Evolutionary conservation across 2,888 invertebrate species (phyloP).

Genomic region (Lasioglossum malachurum): DNA sequence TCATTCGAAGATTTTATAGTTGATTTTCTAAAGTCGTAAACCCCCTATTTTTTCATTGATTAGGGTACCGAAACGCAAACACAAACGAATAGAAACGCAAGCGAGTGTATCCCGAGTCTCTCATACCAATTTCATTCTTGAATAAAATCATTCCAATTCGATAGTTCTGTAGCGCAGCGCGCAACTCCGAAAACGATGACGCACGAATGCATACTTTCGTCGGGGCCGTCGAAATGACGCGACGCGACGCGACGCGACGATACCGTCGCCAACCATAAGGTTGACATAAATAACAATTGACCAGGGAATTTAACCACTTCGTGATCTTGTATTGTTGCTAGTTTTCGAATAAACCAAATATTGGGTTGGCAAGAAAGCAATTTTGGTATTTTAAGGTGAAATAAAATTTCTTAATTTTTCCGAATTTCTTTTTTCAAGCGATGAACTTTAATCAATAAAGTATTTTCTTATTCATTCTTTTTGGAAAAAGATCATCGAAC

Average conservation of each 20-base stretch:
- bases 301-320: not conserved
- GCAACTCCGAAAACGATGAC: conserved; percentile 58
- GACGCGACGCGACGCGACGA: conserved; percentile 3
- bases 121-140: conserved; percentile 8
- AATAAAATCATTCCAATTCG: conserved; percentile 25
- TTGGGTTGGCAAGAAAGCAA: not conserved
- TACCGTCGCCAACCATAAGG: conserved; percentile 26
- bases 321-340: not conserved
- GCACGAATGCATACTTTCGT: conserved; percentile 52
- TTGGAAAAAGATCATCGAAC: too few species aligned
- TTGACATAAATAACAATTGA: conserved; percentile 1
- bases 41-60: not conserved
- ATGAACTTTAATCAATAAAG: too few species aligned
- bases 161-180: conserved; percentile 32
- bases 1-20: not conserved
- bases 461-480: too few species aligned
- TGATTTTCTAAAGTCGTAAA: not conserved
- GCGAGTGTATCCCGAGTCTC: not conserved
- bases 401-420: too few species aligned
- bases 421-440: too few species aligned
- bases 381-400: too few species aligned
- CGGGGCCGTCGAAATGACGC: conserved; percentile 22
- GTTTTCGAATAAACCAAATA: not conserved
- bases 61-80: not conserved
- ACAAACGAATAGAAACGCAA: not conserved